These are phyloP conservation scores for Haemorhous mexicanus DNA, from an alignment of 2,113 vertebrate species.

Conservation along the genomic window DNA sequence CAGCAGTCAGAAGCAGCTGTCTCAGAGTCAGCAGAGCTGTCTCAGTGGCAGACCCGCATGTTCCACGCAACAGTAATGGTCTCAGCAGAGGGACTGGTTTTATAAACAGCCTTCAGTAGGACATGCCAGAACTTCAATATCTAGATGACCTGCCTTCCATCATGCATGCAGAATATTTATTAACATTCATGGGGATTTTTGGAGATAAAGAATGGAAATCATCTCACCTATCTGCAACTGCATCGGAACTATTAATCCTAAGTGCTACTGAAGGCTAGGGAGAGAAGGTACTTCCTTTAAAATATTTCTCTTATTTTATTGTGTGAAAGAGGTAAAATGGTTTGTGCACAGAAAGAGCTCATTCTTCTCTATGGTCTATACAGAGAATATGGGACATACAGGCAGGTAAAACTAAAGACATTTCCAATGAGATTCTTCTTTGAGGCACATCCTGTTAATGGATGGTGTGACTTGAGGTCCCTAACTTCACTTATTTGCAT, in stretches of 20 bases:
- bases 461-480: not conserved
- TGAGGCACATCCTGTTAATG: not conserved
- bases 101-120: not conserved
- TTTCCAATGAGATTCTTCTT: not conserved
- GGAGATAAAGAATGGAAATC: not conserved
- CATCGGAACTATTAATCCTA: not conserved
- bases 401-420: not conserved
- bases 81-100: not conserved
- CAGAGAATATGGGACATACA: not conserved
- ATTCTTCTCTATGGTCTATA: not conserved
- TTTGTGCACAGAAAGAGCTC: not conserved
- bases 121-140: not conserved
- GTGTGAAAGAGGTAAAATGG: not conserved
- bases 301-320: not conserved
- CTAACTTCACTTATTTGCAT: not conserved
- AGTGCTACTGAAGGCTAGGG: not conserved
- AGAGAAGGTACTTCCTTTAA: not conserved
- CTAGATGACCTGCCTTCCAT: not conserved
- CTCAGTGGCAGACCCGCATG: not conserved
- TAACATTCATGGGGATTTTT: not conserved
- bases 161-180: not conserved
- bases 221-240: not conserved
- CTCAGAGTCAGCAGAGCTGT: not conserved
- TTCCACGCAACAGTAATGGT: not conserved
- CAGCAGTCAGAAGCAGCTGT: conserved; percentile 13